Evolutionary conservation across 1,140 invertebrate species (phyloP).

Genomic region (Sinella curviseta): DNA sequence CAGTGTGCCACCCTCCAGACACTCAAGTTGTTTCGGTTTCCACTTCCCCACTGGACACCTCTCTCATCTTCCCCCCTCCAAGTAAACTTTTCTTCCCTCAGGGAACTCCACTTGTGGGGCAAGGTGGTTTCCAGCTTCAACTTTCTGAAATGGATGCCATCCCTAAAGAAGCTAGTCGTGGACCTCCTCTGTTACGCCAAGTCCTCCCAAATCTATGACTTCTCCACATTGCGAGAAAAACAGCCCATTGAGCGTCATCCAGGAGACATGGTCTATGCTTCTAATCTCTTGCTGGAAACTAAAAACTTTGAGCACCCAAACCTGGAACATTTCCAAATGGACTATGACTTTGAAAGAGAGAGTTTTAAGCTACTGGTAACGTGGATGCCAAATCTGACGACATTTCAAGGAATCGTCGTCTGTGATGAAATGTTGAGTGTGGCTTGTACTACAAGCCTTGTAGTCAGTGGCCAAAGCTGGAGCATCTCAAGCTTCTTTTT

Average conservation of each 20-base stretch:
- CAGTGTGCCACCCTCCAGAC: not conserved
- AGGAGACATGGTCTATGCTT: not conserved
- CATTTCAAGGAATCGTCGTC: not conserved
- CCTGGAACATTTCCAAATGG: not conserved
- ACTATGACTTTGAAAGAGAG: not conserved
- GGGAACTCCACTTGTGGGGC: not conserved
- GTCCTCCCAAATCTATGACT: not conserved
- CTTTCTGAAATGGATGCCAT: not conserved
- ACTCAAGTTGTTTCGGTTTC: not conserved
- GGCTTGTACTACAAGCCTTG: too few relatives aligned
- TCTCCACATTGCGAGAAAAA: not conserved
- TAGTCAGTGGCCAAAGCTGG: not conserved
- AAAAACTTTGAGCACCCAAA: not conserved
- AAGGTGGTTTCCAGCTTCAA: not conserved
- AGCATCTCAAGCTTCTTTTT: not conserved
- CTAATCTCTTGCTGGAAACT: not conserved
- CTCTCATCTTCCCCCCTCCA: not conserved
- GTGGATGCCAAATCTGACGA: not conserved
- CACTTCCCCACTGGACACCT: not conserved
- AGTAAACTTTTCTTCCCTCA: not conserved
- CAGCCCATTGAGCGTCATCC: not conserved
- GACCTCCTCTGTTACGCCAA: not conserved
- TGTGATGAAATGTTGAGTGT: not conserved
- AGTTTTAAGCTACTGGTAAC: not conserved
- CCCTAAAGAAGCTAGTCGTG: not conserved